phyloP scores from a whole-genome alignment of 92 coral and sea anemone species.

The Pocillopora grandis region DNA sequence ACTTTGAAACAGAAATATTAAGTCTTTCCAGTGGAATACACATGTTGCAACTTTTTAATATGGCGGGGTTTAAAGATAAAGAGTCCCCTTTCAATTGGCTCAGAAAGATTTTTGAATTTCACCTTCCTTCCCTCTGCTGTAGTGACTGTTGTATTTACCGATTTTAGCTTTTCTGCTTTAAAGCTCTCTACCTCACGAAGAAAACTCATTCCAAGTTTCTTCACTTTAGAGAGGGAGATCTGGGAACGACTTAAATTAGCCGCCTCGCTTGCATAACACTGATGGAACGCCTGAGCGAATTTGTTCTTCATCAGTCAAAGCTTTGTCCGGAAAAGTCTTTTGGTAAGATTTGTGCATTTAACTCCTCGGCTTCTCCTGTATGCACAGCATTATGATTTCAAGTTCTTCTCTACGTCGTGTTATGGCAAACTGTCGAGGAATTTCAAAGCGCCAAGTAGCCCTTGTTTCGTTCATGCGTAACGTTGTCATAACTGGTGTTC shows the following conservation, averaged over 20 bases:
- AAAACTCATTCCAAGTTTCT: slow-evolving; percentile 47
- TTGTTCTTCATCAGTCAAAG: not conserved
- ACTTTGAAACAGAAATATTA: too few species aligned
- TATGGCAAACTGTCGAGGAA: not conserved
- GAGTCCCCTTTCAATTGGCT: too few species aligned
- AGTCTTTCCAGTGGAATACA: too few species aligned
- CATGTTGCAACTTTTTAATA: too few species aligned
- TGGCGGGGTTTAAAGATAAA: too few species aligned
- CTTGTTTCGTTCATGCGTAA: not conserved
- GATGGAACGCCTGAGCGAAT: slow-evolving; percentile 13
- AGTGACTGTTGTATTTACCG: slow-evolving; percentile 74
- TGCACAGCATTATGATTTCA: not conserved
- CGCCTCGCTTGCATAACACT: not conserved
- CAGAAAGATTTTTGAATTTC: not conserved
- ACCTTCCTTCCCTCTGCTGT: slow-evolving; percentile 92
- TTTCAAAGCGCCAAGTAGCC: not conserved
- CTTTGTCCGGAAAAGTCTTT: too few species aligned
- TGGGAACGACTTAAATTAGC: not conserved
- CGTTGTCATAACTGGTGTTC: not conserved
- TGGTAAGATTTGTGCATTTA: too few species aligned
- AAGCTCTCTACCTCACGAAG: slow-evolving; percentile 54
- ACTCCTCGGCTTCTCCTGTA: not conserved
- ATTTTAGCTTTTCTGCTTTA: slow-evolving; percentile 53
- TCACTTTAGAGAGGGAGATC: not conserved
- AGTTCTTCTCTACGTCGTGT: slow-evolving; percentile 10